These are phyloP conservation scores for Hemicordylus capensis DNA, from an alignment of 2,113 vertebrate species.

Conservation along the genomic window DNA sequence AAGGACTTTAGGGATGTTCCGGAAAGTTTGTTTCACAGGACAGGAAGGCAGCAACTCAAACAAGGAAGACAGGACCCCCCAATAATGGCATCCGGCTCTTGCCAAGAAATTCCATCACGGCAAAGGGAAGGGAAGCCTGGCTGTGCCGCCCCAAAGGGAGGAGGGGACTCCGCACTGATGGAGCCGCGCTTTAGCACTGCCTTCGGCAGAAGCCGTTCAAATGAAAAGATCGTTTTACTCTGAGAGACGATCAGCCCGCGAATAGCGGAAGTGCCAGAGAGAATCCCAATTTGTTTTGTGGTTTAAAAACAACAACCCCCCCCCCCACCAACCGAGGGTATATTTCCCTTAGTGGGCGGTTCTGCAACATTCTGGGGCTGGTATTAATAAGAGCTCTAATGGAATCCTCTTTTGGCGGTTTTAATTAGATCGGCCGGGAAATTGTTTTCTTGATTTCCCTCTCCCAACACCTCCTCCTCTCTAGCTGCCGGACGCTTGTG, in stretches of 20 bases:
- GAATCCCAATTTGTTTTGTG: neutral
- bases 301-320: no score
- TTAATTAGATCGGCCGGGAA: constrained; percentile 27
- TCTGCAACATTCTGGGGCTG: constrained; percentile 25
- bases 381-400: neutral
- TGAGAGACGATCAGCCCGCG: neutral
- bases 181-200: constrained; percentile 59
- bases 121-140: constrained; percentile 29
- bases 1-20: constrained; percentile 37
- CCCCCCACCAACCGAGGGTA: neutral
- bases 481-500: constrained; percentile 17
- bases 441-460: constrained; percentile 45
- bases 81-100: neutral
- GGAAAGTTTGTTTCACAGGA: constrained; percentile 34
- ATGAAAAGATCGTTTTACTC: neutral
- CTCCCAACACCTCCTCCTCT: no score
- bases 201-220: constrained; percentile 52
- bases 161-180: constrained; percentile 27
- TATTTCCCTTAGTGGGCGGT: neutral
- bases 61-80: neutral
- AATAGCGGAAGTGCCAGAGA: neutral
- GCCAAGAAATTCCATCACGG: neutral
- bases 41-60: neutral
- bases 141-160: constrained; percentile 2
- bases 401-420: constrained; percentile 48